Percentiles rank a stretch among this genome's conserved stretches.
phyloP scores from a whole-genome alignment of 64 coral and sea anemone species.

The Anthopleura sola region DNA sequence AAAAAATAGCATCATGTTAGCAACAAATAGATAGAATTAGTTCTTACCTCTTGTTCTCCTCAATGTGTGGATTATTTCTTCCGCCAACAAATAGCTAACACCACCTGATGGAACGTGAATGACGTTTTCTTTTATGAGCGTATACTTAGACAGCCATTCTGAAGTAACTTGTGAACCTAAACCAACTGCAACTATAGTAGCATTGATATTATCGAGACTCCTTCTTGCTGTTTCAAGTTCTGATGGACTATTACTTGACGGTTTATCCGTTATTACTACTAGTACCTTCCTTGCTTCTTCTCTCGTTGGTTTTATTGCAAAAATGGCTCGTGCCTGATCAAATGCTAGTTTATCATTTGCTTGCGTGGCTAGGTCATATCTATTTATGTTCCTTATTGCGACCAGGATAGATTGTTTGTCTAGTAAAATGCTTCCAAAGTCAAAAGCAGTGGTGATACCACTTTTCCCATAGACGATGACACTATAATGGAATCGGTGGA shows the following conservation, averaged over 20 bases:
- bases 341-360: neutral
- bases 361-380: neutral
- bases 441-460: neutral
- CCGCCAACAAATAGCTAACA: neutral
- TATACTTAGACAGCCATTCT: neutral
- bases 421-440: constrained; percentile 21
- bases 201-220: neutral
- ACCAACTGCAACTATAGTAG: constrained; percentile 5
- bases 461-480: constrained; percentile 36
- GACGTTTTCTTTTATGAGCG: neutral
- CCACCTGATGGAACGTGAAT: neutral
- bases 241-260: neutral
- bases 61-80: neutral
- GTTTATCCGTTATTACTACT: constrained; percentile 1
- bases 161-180: neutral
- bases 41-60: neutral
- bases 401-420: constrained; percentile 13
- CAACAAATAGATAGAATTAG: neutral
- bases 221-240: neutral
- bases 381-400: neutral
- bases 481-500: constrained; percentile 45
- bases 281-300: constrained; percentile 3
- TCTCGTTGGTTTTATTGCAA: neutral
- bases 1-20: too few species aligned
- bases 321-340: constrained; percentile 11